These are phyloP conservation scores for Dinocampus coccinellae DNA, from an alignment of 2,888 invertebrate species.

Conservation along the genomic window DNA sequence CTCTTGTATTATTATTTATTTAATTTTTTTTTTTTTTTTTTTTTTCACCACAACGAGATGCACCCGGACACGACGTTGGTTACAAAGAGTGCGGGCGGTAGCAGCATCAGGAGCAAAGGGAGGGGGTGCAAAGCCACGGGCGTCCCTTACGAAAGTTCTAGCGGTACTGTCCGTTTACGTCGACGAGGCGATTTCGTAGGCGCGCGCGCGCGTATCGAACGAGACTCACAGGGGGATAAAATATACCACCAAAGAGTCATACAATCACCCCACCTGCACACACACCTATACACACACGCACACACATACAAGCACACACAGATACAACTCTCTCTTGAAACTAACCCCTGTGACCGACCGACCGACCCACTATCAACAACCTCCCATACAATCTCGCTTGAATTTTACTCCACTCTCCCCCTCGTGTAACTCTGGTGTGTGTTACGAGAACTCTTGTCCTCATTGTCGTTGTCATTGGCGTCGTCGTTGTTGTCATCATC, in stretches of 20 bases:
- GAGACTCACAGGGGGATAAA: conserved; percentile 41
- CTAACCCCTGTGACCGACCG: conserved; percentile 27
- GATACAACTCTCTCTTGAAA: too few relatives aligned
- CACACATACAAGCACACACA: conserved; percentile 8
- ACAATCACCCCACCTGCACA: conserved; percentile 41
- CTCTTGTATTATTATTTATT: background rate
- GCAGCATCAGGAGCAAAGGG: background rate
- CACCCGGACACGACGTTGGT: conserved; percentile 41
- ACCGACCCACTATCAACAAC: background rate
- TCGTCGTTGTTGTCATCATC: background rate
- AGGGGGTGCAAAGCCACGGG: conserved; percentile 61
- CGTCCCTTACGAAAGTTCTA: conserved; percentile 67
- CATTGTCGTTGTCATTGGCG: background rate
- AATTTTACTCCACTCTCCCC: background rate
- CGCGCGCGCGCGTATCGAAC: conserved; percentile 63
- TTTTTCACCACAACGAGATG: conserved; percentile 29
- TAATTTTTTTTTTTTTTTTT: background rate
- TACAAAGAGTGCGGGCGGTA: conserved; percentile 38
- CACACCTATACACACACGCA: conserved; percentile 1
- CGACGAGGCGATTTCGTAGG: conserved; percentile 51
- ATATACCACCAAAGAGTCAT: conserved; percentile 39
- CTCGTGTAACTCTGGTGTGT: background rate
- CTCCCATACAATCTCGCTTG: conserved; percentile 11
- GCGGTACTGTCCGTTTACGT: conserved; percentile 63
- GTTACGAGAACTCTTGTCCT: background rate